Evolutionary conservation across 2,888 invertebrate genomes (phyloP).

Genomic region (Elaeidobius kamerunicus): DNA sequence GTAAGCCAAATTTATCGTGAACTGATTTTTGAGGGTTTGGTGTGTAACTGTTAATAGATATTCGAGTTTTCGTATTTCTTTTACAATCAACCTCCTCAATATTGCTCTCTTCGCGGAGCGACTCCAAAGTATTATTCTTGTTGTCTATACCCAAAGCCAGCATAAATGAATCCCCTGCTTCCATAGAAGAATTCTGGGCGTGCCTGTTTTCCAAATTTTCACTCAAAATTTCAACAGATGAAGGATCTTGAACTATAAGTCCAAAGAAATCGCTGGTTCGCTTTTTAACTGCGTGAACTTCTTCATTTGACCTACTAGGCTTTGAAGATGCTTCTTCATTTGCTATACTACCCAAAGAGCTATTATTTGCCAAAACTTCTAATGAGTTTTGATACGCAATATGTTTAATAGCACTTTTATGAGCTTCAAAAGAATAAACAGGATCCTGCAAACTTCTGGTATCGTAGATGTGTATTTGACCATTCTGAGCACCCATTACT

Average conservation of each 20-base stretch:
- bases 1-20: constrained; percentile 15
- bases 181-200: constrained; percentile 5
- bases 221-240: constrained; percentile 17
- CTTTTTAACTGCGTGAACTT: constrained; percentile 9
- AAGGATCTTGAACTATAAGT: constrained; percentile 22
- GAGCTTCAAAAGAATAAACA: constrained; percentile 52
- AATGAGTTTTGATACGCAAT: constrained; percentile 50
- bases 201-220: constrained; percentile 20
- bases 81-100: constrained; percentile 1
- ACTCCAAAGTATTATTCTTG: constrained; percentile 26
- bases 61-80: constrained; percentile 3
- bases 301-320: constrained; percentile 10
- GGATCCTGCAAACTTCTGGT: constrained; percentile 54
- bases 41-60: constrained; percentile 17
- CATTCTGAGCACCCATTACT: constrained; percentile 57
- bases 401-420: constrained; percentile 52
- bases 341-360: constrained; percentile 14
- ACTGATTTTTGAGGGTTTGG: constrained; percentile 20
- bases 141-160: constrained; percentile 40
- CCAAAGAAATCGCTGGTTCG: constrained; percentile 35
- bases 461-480: constrained; percentile 56
- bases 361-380: background rate
- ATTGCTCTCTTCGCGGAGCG: constrained; percentile 20
- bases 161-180: constrained; percentile 42
- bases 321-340: constrained; percentile 11